Conservation (phyloP, 2,113 vertebrate species). For the Oreochromis aureus region DNA sequence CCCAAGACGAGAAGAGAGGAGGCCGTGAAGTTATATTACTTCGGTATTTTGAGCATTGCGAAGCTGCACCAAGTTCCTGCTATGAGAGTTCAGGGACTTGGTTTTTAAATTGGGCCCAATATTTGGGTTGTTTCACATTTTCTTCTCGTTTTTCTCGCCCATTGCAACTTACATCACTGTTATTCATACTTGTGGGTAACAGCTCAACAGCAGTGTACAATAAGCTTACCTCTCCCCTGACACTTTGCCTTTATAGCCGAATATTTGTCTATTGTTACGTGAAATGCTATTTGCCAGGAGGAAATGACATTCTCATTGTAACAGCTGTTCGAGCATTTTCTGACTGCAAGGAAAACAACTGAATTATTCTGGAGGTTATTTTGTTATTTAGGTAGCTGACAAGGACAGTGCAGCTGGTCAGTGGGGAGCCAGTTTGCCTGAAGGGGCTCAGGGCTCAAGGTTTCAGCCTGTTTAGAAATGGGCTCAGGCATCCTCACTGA, state of each 20-base stretch:
- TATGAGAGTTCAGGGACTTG: background rate
- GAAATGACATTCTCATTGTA: constrained; percentile 42
- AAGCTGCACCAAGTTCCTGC: background rate
- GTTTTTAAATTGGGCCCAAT: background rate
- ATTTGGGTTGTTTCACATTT: background rate
- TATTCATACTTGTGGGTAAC: background rate
- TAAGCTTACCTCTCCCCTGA: constrained; percentile 39
- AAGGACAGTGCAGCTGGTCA: constrained; percentile 48
- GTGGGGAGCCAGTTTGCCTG: constrained; percentile 35
- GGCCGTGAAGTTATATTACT: background rate
- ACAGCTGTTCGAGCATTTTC: constrained; percentile 47
- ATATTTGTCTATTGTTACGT: constrained; percentile 54
- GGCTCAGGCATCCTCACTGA: constrained; percentile 24
- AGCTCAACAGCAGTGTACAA: constrained; percentile 2
- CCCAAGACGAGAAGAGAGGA: background rate
- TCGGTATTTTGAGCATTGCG: background rate
- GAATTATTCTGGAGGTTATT: constrained; percentile 62
- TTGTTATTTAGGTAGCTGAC: constrained; percentile 55
- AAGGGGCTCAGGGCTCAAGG: constrained; percentile 33
- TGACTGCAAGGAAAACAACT: constrained; percentile 39
- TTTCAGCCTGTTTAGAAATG: constrained; percentile 42
- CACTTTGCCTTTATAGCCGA: constrained; percentile 35
- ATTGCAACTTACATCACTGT: background rate
- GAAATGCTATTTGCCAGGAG: constrained; percentile 47
- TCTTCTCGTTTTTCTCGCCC: background rate